Base-by-base conservation (phyloP, 2,113 vertebrate genomes). In the Urocolius indicus region DNA sequence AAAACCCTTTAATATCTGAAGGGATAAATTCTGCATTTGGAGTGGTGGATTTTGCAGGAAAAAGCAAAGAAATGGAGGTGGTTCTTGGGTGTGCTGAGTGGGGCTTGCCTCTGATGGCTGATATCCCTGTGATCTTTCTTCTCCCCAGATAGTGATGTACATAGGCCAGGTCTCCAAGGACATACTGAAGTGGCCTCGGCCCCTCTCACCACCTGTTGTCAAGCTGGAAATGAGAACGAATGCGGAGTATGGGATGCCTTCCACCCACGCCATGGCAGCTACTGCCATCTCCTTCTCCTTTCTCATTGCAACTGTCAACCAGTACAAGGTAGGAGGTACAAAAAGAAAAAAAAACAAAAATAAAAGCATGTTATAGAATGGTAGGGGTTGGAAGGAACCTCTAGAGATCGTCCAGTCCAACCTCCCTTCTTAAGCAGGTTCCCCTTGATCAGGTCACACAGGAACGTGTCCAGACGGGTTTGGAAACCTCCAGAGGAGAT, bases 231-330 rank as follows among this genome's bases (percentile, higher is more conserved):
- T 84, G 4, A 98, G 99, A 26, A 96, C 99, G 0, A 97, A 98
- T 0, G 98, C 98, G 0, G 99, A 99, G 71, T 99, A 99, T 0
- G 99, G 99, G 29, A 98, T 99, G 97, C 99, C 99, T 0, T 99
- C 99, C 72, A 99, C 99, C 34, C 99, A 99, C 0, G 99, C 99
- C 96, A 99, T 99, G 99, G 99, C 99, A 0, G 98, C 99, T 61
- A 99, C 98, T 0, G 96, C 98, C 92, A 99, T 99, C 79, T 99
- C 98, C 85, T 99, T 99, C 96, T 99, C 98, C 5, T 96, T 99
- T 15, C 95, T 99, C 27, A 92, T 98, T 27, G 99, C 99, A 0
- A 98, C 99, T 12, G 67, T 73, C 20, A 96, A 98, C 84, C 98
- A 98, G 63, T 98, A 99, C 78, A 98, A 99, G 99, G 99, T 99